phyloP scores from a whole-genome alignment of 92 coral and sea anemone genomes.

The Zoanthus sociatus region DNA sequence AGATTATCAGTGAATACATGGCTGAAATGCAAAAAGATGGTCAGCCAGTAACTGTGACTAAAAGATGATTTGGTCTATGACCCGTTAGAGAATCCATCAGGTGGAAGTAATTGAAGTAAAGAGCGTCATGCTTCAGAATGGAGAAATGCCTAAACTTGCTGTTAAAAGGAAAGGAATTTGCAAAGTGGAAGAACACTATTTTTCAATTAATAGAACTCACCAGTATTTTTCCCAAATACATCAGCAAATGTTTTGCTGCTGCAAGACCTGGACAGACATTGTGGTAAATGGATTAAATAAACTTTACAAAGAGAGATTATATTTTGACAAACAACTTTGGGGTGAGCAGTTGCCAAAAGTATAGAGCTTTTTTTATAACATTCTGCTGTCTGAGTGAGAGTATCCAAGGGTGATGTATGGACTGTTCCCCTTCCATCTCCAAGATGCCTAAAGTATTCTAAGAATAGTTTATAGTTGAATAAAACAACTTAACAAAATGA shows the following conservation, averaged over 20 bases:
- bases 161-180: conserved; percentile 55
- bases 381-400: conserved; percentile 45
- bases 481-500: not conserved
- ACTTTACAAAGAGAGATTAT: conserved; percentile 48
- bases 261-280: conserved; percentile 47
- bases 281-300: conserved; percentile 49
- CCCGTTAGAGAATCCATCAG: conserved; percentile 45
- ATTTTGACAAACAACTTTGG: conserved; percentile 49
- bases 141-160: conserved; percentile 57
- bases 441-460: conserved; percentile 32
- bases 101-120: conserved; percentile 54
- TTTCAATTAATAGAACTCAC: conserved; percentile 51
- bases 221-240: conserved; percentile 51
- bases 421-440: conserved; percentile 48
- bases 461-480: not conserved
- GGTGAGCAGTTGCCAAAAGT: conserved; percentile 51
- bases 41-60: conserved; percentile 34
- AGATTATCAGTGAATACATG: conserved; percentile 29
- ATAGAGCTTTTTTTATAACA: conserved; percentile 52
- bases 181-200: conserved; percentile 40
- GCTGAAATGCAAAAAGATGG: conserved; percentile 29
- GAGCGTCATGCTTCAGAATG: conserved; percentile 52
- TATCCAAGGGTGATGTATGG: conserved; percentile 57
- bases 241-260: conserved; percentile 54
- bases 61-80: conserved; percentile 49